phyloP scores from a whole-genome alignment of 2,113 vertebrate species.

The Tyto alba region DNA sequence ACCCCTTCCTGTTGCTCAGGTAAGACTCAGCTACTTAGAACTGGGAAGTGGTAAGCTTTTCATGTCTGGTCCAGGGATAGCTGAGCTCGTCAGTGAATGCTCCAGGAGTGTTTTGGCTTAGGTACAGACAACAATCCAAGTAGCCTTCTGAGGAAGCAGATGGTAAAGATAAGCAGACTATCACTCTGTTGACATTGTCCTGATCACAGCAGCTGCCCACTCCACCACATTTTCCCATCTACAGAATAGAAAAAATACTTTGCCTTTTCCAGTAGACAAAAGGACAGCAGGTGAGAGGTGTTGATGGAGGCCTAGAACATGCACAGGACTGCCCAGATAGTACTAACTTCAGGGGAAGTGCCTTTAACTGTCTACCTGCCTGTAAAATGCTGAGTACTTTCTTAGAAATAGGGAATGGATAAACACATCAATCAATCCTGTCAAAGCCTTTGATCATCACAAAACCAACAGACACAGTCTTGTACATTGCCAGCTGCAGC shows the following conservation, averaged over 20 bases:
- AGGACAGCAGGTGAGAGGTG: background rate
- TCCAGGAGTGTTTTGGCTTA: background rate
- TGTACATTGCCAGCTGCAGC: background rate
- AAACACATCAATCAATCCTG: background rate
- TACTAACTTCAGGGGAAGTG: background rate
- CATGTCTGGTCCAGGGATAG: background rate
- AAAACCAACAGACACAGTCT: background rate
- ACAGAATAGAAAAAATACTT: background rate
- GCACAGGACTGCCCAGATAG: background rate
- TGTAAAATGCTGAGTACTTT: background rate
- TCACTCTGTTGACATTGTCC: background rate
- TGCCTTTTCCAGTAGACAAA: background rate
- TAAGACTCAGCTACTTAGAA: background rate
- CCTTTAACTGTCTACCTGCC: background rate
- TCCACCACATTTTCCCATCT: background rate
- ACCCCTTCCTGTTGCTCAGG: background rate
- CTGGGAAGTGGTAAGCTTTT: accelerated
- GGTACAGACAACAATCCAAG: background rate
- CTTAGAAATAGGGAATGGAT: background rate
- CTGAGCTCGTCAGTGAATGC: background rate
- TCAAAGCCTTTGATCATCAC: background rate
- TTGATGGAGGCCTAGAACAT: background rate
- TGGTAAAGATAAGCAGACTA: background rate
- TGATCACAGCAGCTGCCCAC: background rate
- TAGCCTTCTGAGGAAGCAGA: background rate